These are phyloP conservation scores for Cyclophora albipunctata DNA, from an alignment of 2,888 invertebrate species.

Conservation along the genomic window DNA sequence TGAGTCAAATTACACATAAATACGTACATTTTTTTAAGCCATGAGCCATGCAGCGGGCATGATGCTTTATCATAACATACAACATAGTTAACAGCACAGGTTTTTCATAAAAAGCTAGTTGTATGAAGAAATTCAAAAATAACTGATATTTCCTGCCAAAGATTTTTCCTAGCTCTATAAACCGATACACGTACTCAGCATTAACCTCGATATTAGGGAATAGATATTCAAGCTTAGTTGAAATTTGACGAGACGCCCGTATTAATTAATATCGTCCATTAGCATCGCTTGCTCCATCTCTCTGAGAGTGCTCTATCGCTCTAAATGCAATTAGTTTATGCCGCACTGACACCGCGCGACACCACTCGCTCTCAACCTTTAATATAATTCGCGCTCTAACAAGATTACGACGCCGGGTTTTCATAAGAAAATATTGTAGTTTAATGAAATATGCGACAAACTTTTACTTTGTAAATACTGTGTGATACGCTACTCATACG, in stretches of 20 bases:
- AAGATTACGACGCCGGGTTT: slow-evolving; percentile 54
- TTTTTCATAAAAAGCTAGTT: too few relatives aligned
- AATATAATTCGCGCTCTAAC: slow-evolving; percentile 65
- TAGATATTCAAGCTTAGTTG: slow-evolving; percentile 49
- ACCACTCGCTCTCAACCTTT: slow-evolving; percentile 52
- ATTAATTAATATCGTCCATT: slow-evolving; percentile 73
- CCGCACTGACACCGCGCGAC: slow-evolving; percentile 51
- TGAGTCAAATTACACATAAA: too few relatives aligned
- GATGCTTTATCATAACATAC: too few relatives aligned
- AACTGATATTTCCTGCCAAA: too few relatives aligned
- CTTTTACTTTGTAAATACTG: slow-evolving; percentile 16
- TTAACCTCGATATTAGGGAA: slow-evolving; percentile 34
- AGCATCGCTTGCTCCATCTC: slow-evolving; percentile 62
- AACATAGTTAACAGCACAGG: too few relatives aligned
- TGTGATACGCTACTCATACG: too few relatives aligned
- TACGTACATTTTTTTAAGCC: too few relatives aligned
- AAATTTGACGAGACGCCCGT: slow-evolving; percentile 63
- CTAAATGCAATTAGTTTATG: slow-evolving; percentile 66
- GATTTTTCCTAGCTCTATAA: too few relatives aligned
- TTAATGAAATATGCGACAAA: slow-evolving; percentile 36
- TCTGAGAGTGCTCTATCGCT: slow-evolving; percentile 52
- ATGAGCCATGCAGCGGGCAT: too few relatives aligned
- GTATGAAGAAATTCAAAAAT: too few relatives aligned
- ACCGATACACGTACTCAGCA: slow-evolving; percentile 4
- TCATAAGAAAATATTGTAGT: slow-evolving; percentile 58